These are phyloP conservation scores for Falco biarmicus DNA, from an alignment of 2,797 vertebrate species.

Conservation along the genomic window DNA sequence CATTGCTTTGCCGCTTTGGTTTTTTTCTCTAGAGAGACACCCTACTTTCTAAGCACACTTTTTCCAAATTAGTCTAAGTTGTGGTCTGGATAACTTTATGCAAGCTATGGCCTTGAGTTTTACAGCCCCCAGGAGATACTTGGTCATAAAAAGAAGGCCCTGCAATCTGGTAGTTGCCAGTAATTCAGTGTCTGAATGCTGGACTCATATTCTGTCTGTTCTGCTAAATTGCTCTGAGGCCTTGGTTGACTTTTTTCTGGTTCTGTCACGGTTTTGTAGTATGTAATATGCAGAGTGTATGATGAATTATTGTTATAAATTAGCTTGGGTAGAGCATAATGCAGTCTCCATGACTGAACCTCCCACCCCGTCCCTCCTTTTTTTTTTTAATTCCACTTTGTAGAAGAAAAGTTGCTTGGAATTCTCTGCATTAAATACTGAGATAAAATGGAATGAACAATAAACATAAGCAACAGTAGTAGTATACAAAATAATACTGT, in stretches of 20 bases:
- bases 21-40: not conserved
- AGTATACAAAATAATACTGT: not conserved
- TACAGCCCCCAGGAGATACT: not conserved
- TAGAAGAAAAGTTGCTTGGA: not conserved
- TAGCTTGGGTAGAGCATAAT: not conserved
- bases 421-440: not conserved
- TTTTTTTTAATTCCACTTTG: not conserved
- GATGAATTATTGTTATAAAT: not conserved
- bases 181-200: not conserved
- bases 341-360: not conserved
- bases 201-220: not conserved
- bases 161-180: not conserved
- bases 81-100: not conserved
- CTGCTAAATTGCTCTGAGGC: not conserved
- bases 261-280: not conserved
- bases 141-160: not conserved
- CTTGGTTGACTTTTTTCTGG: not conserved
- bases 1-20: not conserved
- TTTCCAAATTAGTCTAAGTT: not conserved
- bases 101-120: constrained; percentile 10
- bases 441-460: not conserved
- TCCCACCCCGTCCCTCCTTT: too few relatives aligned
- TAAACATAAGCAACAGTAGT: not conserved
- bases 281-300: not conserved
- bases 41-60: not conserved